Evolutionary conservation across 2,797 vertebrate genomes (phyloP).

Genomic region (Pseudochromis fuscus): DNA sequence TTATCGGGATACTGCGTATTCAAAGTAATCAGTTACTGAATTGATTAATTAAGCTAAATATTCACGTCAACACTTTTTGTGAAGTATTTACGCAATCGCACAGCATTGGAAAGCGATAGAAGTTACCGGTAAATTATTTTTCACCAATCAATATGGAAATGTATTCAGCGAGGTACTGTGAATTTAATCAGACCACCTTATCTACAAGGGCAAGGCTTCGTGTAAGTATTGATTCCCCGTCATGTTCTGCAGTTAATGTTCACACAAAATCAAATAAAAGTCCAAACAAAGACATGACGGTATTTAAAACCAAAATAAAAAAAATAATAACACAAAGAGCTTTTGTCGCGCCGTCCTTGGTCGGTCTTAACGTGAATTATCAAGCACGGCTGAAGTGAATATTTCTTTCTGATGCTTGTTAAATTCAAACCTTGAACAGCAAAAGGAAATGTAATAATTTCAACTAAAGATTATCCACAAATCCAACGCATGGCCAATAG

Average conservation of each 20-base stretch:
- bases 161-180: slow-evolving; percentile 48
- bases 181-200: slow-evolving; percentile 63
- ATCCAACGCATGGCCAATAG: slow-evolving; percentile 21
- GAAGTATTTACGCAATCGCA: slow-evolving; percentile 26
- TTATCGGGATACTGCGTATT: slow-evolving; percentile 29
- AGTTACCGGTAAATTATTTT: slow-evolving; percentile 18
- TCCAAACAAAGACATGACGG: neutral
- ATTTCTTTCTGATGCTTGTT: slow-evolving; percentile 32
- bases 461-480: slow-evolving; percentile 37
- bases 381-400: slow-evolving; percentile 25
- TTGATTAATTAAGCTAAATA: slow-evolving; percentile 65
- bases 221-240: slow-evolving; percentile 35
- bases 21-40: slow-evolving; percentile 61
- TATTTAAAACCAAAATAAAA: slow-evolving; percentile 10
- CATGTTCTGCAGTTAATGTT: slow-evolving; percentile 22
- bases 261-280: neutral
- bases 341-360: slow-evolving; percentile 41
- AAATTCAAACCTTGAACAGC: slow-evolving; percentile 41
- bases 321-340: slow-evolving; percentile 35
- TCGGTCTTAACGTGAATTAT: slow-evolving; percentile 14
- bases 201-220: slow-evolving; percentile 17
- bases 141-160: slow-evolving; percentile 57
- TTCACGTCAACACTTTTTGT: slow-evolving; percentile 36
- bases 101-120: slow-evolving; percentile 6
- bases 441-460: slow-evolving; percentile 10